Conservation (phyloP, 2,113 vertebrate species). For the Gallinago undulata region DNA sequence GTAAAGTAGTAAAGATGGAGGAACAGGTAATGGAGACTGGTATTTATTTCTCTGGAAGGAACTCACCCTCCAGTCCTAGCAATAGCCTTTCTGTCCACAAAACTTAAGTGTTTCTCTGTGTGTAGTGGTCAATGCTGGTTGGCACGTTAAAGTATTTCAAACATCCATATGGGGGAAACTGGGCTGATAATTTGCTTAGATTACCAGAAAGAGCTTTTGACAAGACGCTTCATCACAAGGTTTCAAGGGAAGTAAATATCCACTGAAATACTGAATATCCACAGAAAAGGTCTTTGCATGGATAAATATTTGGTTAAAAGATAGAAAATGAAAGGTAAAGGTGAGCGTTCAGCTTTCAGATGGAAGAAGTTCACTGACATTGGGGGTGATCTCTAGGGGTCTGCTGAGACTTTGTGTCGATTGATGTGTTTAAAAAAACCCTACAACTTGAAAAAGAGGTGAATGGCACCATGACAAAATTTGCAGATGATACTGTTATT, state of each 20-base stretch:
- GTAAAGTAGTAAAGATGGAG: not conserved
- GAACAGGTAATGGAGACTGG: not conserved
- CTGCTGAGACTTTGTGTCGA: not conserved
- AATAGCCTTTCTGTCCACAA: not conserved
- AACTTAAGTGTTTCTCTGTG: fast-evolving
- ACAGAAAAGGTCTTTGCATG: not conserved
- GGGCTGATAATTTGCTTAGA: not conserved
- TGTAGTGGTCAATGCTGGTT: not conserved
- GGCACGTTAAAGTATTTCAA: not conserved
- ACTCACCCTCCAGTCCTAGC: not conserved
- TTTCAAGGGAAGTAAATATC: not conserved
- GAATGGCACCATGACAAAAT: not conserved
- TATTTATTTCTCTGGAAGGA: not conserved
- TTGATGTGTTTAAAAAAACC: not conserved
- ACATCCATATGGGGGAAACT: not conserved
- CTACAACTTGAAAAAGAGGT: not conserved
- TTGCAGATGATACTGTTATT: not conserved
- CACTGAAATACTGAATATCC: not conserved
- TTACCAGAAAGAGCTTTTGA: not conserved
- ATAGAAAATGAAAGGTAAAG: not conserved
- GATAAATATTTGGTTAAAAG: not conserved
- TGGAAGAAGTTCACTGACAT: not conserved
- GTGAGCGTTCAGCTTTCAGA: not conserved
- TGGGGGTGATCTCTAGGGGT: not conserved
- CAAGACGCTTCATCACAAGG: not conserved